These are phyloP conservation scores for Gymnosoma rotundatum DNA, from an alignment of 2,888 invertebrate genomes.

Conservation along the genomic window DNA sequence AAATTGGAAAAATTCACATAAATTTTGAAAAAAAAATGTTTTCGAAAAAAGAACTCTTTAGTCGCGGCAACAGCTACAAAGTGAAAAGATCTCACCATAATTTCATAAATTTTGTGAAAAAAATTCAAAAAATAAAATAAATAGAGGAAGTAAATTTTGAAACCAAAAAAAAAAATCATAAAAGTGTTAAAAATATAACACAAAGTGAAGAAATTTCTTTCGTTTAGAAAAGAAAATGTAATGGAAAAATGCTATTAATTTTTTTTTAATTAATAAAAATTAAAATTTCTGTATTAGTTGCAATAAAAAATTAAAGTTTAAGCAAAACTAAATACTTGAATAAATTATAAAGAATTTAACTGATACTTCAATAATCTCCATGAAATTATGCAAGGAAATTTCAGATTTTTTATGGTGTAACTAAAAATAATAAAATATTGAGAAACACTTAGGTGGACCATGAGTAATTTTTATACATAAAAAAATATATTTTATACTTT, in stretches of 20 bases:
- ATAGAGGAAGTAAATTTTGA: conserved; percentile 1
- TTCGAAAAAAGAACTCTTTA: conserved; percentile 67
- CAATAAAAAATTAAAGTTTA: neutral
- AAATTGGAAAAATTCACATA: conserved; percentile 43
- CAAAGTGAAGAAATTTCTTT: conserved; percentile 5
- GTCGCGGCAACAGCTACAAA: conserved; percentile 77
- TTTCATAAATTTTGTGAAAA: neutral
- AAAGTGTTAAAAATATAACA: neutral
- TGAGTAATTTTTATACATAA: no score
- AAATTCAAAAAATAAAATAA: conserved; percentile 12
- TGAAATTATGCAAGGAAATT: no score
- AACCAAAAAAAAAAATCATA: no score
- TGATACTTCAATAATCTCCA: neutral
- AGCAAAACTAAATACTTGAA: conserved; percentile 4
- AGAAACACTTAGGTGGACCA: no score
- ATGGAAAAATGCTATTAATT: conserved; percentile 40
- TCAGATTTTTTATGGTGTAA: no score
- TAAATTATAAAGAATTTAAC: conserved; percentile 5
- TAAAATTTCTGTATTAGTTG: neutral
- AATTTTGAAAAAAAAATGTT: conserved; percentile 68
- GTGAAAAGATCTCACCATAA: conserved; percentile 71
- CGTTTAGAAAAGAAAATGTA: conserved; percentile 31
- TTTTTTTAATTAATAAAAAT: neutral
- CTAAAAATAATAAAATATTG: no score
- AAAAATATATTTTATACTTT: no score